Base-by-base conservation (phyloP, 2,888 invertebrate species). In the Pycnomerus fuliginosus region DNA sequence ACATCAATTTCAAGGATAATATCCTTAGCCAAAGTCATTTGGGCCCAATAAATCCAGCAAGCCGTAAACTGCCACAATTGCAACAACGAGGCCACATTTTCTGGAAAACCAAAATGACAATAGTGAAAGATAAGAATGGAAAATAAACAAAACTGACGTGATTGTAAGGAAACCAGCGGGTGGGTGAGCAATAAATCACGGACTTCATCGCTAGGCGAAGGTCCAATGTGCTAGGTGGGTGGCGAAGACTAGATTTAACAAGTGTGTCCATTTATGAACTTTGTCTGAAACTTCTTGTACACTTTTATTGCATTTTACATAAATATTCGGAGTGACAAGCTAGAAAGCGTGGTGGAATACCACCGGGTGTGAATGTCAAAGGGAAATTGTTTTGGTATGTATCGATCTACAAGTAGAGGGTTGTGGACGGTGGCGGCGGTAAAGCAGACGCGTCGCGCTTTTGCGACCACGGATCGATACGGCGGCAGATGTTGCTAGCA, bases 141-240 rank as follows among this genome's bases (percentile, higher is more conserved):
- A 64, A 65, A 62, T 58, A 64, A 64, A 64, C 62, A 62, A 61
- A 59, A 58, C 56, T 53, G 52, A 54, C 44, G 54, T 53, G 60
- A 62, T 58, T 62, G 64, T 63, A 56, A 61, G 58, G 53, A 52
- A 48, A 60, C 54, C 67, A 60, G 64, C 65, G 58, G 65, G 69
- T 64, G 67, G 68, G 61, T 58, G 56, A 36, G 52, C 47, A 48
- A 64, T 69, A 69, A 69, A 69, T 69, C 65, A 61, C 44, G 46
- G 45, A 58, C 62, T 60, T 62, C 64, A 61, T 62, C 66, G 65
- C 61, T 62, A 61, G 52, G 50, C 42, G 48, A 49, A 34, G 24
- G 16, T 28, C 16, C 14, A 22, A 14, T 12, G 31, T 16, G 22
- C 52, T 40, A 52, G 31, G 62, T 63, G 63, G 63, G 63, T 63